Evolutionary conservation across 2,797 vertebrate species (phyloP), one percentile per base, ranked within the genome.

Genomic region (Coregonus ussuriensis): DNA sequence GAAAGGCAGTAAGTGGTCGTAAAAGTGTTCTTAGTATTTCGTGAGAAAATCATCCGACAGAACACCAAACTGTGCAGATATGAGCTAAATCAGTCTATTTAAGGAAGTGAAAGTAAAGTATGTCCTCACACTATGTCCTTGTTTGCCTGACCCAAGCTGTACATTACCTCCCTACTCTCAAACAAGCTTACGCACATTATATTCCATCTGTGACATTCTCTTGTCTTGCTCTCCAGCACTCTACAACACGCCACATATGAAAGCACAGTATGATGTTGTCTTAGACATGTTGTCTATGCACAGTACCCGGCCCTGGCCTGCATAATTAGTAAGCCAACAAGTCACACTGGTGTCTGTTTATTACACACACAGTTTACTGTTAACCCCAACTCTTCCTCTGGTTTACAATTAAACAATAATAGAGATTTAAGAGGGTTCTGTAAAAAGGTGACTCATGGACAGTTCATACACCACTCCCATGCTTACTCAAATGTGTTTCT

Each of bases 401-500:
- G 51, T 81, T 31, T 54, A 16, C 21, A n/a, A 37, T 52, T 18
- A 47, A n/a, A 1, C 6, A 65, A 47, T 53, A 1, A 59, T 29
- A 65, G 72, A 62, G 1, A 76, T 80, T 74, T 81, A 77, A 78
- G 21, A 63, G n/a, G 14, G 41, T 75, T 81, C 18, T 15, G 21
- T 47, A 52, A 66, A 75, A 71, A 25, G 13, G 33, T 90, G 90
- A 87, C 74, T 92, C 89, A 89, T 35, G 66, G 5, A 71, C 6
- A 3, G 35, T 71, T 87, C 74, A 31, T 62, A 47, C 41, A 79
- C 85, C 83, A 78, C 87, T 37, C 90, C 90, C 83, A 13, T 71
- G 66, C 81, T 83, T 87, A 82, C 88, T 81, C 82, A 86, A 47
- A 47, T 79, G 70, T 59, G 76, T 82, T 86, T 88, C 87, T 79